Evolutionary conservation across 2,797 vertebrate species (phyloP), one percentile per base, ranked within the genome.

Genomic region (Philypnodon macrostomus): DNA sequence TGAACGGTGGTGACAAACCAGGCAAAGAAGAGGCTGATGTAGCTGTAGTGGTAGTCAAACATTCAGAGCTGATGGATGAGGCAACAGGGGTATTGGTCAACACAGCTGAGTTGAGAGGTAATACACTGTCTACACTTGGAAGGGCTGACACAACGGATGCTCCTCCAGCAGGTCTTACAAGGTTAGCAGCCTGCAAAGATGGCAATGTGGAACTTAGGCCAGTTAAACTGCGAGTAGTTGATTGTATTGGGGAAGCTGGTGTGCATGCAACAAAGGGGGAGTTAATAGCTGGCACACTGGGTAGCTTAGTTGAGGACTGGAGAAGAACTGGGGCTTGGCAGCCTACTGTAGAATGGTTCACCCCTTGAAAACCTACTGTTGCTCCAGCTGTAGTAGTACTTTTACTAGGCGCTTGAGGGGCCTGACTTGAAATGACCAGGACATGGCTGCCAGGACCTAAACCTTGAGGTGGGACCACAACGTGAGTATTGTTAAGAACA

Each of bases 401-500:
- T 79, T 55, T 47, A 67, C 51, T 34, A 77, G 86, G 86, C 77
- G 85, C 72, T 84, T 85, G 61, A 24, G 70, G 53, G 51, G 67
- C 51, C 45, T 85, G 78, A 71, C 76, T 87, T 36, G 95, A 92
- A 55, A 98, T 90, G 53, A 98, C 84, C 33, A 99, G 88, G 71
- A 98, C 87, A 19, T 99, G 97, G 73, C 90, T 97, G 57, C 97
- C 97, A 78, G 88, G 90, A 65, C 87, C 91, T 78, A 99, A 91
- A 74, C 96, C 97, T 85, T 95, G 95, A 23, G 94, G 84, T 53
- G 97, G 95, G 73, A 98, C 94, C 69, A 96, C 85, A 84, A 98
- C 95, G 41, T 90, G 75, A 47, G 91, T 81, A 73, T 92, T 95
- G 63, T 94, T 97, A 71, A 99, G 92, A 67, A 98, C 80, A 45